Conservation (phyloP, 2,888 invertebrate genomes). For the Orthosia cruda region DNA sequence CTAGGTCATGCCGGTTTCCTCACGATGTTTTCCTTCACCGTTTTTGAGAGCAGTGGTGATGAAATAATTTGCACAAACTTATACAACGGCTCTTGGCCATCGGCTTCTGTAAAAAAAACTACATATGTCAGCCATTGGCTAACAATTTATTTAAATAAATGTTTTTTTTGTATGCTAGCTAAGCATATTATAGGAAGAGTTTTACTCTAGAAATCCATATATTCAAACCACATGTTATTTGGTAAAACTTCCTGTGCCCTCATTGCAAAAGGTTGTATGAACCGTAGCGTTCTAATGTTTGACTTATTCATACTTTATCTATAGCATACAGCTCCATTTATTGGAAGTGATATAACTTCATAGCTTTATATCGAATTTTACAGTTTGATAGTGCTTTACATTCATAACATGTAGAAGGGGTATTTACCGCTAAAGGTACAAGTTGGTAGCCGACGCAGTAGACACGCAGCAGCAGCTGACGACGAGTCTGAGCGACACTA, state of each 20-base stretch:
- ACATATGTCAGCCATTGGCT: background rate
- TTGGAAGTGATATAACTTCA: conserved; percentile 13
- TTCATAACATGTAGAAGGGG: background rate
- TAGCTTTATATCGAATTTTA: conserved; percentile 11
- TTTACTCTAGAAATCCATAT: background rate
- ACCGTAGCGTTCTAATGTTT: background rate
- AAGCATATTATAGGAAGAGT: background rate
- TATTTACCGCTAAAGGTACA: background rate
- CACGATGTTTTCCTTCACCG: no score
- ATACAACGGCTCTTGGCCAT: no score
- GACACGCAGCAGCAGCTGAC: no score
- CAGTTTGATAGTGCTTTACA: conserved; percentile 4
- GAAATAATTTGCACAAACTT: no score
- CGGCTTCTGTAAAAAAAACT: no score
- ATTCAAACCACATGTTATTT: background rate
- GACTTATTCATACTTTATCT: conserved; percentile 25
- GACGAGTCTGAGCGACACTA: no score
- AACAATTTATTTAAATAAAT: background rate
- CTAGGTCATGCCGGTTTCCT: no score
- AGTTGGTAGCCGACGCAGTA: no score
- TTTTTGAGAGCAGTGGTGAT: no score
- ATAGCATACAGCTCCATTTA: conserved; percentile 1
- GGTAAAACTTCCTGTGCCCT: background rate
- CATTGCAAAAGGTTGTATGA: background rate
- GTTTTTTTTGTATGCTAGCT: background rate